A percentile compares a stretch with the other conserved stretches of the same genome.
Conservation (phyloP, 2,797 vertebrate genomes). For the Chloroceryle inda region DNA sequence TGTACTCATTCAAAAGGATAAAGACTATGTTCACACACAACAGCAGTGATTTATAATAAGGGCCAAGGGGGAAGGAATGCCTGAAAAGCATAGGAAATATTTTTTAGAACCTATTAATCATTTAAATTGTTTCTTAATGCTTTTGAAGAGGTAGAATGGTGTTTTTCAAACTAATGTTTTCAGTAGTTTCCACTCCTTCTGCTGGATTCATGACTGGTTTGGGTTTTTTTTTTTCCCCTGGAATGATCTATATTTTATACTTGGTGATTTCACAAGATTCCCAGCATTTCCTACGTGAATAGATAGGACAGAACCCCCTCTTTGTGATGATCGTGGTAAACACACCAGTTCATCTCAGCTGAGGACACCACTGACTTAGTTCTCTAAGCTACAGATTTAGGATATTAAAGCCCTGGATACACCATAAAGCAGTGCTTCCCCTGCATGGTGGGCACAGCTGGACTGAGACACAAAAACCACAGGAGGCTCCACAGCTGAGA, state of each 20-base stretch:
- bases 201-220: not conserved
- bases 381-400: not conserved
- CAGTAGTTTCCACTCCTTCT: constrained; percentile 7
- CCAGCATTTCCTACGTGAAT: not conserved
- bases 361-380: not conserved
- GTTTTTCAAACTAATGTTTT: not conserved
- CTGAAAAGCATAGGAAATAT: not conserved
- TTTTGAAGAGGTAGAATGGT: constrained; percentile 24
- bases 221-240: not conserved
- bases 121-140: not conserved
- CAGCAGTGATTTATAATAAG: not conserved
- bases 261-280: not conserved
- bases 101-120: not conserved
- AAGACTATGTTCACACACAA: not conserved
- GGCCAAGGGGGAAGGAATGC: not conserved
- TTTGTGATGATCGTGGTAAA: not conserved
- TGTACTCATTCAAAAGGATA: not conserved
- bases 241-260: not conserved
- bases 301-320: not conserved
- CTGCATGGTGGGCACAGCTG: not conserved
- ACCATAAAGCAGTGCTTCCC: not conserved
- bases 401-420: not conserved
- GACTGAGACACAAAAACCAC: not conserved
- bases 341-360: not conserved
- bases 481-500: not conserved